phyloP scores from a whole-genome alignment of 2,888 invertebrate genomes.

The Luffia ferchaultella region DNA sequence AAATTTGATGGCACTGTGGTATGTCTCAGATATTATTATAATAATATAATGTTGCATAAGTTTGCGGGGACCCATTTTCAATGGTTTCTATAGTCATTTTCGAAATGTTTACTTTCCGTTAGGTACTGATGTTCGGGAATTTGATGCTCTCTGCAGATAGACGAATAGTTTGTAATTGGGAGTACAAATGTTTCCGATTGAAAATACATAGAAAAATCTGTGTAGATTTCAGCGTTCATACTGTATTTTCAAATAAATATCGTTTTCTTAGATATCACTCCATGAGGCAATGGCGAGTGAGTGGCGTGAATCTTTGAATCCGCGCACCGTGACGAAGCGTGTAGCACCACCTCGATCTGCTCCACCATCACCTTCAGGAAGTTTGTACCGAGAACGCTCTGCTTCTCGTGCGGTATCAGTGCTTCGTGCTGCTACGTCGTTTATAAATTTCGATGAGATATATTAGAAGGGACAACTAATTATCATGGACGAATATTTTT shows the following conservation, averaged over 20 bases:
- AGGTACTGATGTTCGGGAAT: too few species aligned
- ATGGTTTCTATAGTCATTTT: too few species aligned
- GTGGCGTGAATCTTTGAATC: conserved; percentile 47
- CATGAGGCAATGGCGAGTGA: conserved; percentile 44
- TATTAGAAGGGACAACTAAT: conserved; percentile 26
- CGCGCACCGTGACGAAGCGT: conserved; percentile 36
- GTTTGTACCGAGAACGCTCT: conserved; percentile 37
- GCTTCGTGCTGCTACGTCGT: conserved; percentile 43
- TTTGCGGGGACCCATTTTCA: too few species aligned
- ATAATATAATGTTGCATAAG: too few species aligned
- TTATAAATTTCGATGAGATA: conserved; percentile 54
- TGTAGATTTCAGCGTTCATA: too few species aligned
- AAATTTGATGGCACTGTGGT: too few species aligned
- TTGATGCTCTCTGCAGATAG: too few species aligned
- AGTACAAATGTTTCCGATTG: neutral
- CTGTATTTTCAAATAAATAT: too few species aligned
- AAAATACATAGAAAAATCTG: neutral
- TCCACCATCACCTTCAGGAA: conserved; percentile 34
- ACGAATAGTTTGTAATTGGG: too few species aligned
- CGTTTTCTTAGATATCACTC: conserved; percentile 35
- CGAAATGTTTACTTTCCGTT: too few species aligned
- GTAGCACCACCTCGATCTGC: conserved; percentile 47
- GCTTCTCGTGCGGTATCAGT: conserved; percentile 51
- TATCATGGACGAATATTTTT: neutral
- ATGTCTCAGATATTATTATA: too few species aligned